These are phyloP conservation scores for Pristionchus entomophagus DNA, from an alignment of 2,888 invertebrate species.

Conservation along the genomic window DNA sequence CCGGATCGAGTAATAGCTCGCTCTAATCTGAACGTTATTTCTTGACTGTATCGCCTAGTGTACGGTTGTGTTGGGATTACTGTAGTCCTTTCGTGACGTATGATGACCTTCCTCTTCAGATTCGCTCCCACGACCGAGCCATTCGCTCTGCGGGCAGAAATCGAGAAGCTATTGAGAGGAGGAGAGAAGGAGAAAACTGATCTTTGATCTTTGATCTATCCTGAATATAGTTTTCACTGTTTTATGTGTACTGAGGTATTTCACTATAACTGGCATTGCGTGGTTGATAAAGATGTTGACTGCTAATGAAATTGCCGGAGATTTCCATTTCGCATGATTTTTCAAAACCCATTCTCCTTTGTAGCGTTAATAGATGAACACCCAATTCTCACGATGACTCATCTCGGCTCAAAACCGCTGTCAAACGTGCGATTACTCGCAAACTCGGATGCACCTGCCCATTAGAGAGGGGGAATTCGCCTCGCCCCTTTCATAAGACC, in stretches of 20 bases:
- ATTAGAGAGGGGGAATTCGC: not conserved
- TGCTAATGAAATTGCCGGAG: no score
- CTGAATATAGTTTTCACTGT: not conserved
- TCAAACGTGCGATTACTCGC: no score
- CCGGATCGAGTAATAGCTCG: no score
- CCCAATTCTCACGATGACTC: no score
- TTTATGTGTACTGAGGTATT: not conserved
- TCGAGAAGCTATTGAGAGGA: constrained; percentile 57
- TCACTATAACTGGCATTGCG: not conserved
- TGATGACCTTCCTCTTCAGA: constrained; percentile 48
- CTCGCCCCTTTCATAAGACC: not conserved
- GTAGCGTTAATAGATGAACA: no score
- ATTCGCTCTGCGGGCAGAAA: constrained; percentile 63
- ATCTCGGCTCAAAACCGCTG: no score
- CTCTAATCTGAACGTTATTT: no score
- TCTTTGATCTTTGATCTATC: not conserved
- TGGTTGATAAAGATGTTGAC: not conserved
- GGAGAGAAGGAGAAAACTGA: no score
- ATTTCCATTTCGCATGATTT: no score
- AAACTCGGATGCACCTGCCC: not conserved
- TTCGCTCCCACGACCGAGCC: constrained; percentile 70
- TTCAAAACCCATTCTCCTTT: no score
- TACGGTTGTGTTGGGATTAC: not conserved
- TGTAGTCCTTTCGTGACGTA: not conserved
- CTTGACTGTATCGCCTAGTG: no score